Percentiles rank a stretch among this genome's conserved stretches.
These are phyloP conservation scores for Conomelus anceps DNA, from an alignment of 2,888 invertebrate genomes.

Conservation along the genomic window DNA sequence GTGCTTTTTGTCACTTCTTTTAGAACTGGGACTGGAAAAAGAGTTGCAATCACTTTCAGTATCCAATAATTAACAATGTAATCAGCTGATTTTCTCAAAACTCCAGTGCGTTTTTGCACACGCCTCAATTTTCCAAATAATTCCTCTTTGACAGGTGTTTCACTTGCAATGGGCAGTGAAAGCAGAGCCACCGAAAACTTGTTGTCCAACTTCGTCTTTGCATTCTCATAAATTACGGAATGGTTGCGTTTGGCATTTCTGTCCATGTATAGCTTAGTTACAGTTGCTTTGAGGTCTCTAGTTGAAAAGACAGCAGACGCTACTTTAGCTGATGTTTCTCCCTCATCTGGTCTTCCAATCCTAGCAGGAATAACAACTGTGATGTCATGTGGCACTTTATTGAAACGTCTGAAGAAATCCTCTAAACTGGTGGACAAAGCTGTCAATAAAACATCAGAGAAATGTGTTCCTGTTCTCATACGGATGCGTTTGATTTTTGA, in stretches of 20 bases:
- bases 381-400: slow-evolving; percentile 33
- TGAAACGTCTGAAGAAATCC: slow-evolving; percentile 33
- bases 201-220: slow-evolving; percentile 40
- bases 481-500: slow-evolving; percentile 41
- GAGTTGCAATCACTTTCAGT: slow-evolving; percentile 43
- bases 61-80: slow-evolving; percentile 48
- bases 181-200: slow-evolving; percentile 48
- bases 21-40: slow-evolving; percentile 45
- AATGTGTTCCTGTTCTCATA: slow-evolving; percentile 37
- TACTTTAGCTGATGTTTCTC: not conserved
- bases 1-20: slow-evolving; percentile 42
- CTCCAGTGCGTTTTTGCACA: slow-evolving; percentile 37
- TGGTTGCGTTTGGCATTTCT: slow-evolving; percentile 5
- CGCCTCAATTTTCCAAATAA: slow-evolving; percentile 21
- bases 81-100: slow-evolving; percentile 43
- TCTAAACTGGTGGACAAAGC: slow-evolving; percentile 47
- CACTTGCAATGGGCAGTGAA: slow-evolving; percentile 43
- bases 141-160: slow-evolving; percentile 27
- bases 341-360: slow-evolving; percentile 31
- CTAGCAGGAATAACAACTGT: slow-evolving; percentile 40
- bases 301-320: slow-evolving; percentile 10
- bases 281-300: slow-evolving; percentile 14
- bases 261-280: slow-evolving; percentile 13
- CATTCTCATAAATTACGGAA: not conserved
- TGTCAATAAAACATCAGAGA: slow-evolving; percentile 46